These are phyloP conservation scores for Eptatretus burgeri DNA, from an alignment of 2,113 vertebrate genomes.

Conservation along the genomic window DNA sequence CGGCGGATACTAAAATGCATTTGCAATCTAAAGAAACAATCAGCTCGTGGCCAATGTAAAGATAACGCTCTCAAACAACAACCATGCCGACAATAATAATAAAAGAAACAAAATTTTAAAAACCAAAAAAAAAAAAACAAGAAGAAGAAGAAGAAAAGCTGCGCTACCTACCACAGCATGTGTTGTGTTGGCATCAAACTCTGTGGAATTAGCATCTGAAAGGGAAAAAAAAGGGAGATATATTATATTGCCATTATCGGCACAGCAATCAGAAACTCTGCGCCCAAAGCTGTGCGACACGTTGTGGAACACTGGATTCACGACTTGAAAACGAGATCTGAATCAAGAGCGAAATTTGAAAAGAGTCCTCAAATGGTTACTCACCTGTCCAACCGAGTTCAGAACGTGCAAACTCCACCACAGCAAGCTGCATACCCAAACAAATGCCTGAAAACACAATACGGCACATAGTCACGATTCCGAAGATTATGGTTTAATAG, in stretches of 20 bases:
- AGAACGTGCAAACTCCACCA: constrained; percentile 60
- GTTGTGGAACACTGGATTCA: background rate
- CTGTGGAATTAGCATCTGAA: constrained; percentile 74
- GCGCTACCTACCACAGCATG: constrained; percentile 49
- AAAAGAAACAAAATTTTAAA: background rate
- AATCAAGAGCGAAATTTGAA: background rate
- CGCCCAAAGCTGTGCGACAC: background rate
- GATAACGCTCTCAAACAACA: background rate
- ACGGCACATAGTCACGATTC: background rate
- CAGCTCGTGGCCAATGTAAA: no score
- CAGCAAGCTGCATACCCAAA: constrained; percentile 76
- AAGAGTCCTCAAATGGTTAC: background rate
- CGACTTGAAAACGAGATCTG: background rate
- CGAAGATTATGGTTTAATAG: background rate
- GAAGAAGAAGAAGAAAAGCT: background rate
- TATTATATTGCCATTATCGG: background rate
- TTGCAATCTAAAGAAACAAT: no score
- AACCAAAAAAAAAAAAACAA: background rate
- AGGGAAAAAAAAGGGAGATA: background rate
- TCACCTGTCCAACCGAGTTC: constrained; percentile 50
- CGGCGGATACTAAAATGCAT: no score
- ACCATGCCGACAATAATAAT: no score
- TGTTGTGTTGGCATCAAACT: constrained; percentile 50
- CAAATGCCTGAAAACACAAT: constrained; percentile 40
- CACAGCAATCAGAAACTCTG: constrained; percentile 3